phyloP scores from a whole-genome alignment of 2,113 vertebrate species.

The Carollia perspicillata region DNA sequence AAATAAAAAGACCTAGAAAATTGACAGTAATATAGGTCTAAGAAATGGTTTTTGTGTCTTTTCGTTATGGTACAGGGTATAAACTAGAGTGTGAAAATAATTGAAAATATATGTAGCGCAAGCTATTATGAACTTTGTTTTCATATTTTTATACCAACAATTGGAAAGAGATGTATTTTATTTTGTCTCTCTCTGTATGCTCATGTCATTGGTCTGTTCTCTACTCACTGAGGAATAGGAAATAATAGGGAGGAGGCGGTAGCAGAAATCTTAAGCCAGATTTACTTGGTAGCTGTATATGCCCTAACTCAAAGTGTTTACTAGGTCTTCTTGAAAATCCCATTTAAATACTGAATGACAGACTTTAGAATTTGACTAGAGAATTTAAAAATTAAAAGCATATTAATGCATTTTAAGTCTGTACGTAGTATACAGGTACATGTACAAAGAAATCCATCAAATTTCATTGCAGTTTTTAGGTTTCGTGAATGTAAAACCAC shows the following conservation, averaged over 20 bases:
- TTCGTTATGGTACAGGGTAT: background rate
- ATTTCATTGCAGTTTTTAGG: background rate
- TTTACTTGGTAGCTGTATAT: background rate
- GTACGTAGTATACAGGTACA: background rate
- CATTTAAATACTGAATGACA: background rate
- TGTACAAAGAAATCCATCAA: background rate
- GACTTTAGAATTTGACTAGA: background rate
- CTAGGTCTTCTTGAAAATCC: background rate
- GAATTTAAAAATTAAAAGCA: slow-evolving; percentile 9
- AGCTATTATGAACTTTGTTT: background rate
- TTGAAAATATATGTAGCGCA: background rate
- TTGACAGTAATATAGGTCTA: background rate
- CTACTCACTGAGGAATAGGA: background rate
- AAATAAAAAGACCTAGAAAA: background rate
- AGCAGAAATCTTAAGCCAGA: background rate
- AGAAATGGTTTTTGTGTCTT: background rate
- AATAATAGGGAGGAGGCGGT: background rate
- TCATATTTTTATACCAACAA: background rate
- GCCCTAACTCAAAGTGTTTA: background rate
- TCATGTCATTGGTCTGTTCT: background rate
- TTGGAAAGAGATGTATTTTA: background rate
- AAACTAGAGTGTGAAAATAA: background rate
- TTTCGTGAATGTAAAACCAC: background rate
- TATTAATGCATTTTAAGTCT: background rate
- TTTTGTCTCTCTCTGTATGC: background rate